Base-by-base conservation (phyloP, 2,888 invertebrate species). In the Adineta ricciae region DNA sequence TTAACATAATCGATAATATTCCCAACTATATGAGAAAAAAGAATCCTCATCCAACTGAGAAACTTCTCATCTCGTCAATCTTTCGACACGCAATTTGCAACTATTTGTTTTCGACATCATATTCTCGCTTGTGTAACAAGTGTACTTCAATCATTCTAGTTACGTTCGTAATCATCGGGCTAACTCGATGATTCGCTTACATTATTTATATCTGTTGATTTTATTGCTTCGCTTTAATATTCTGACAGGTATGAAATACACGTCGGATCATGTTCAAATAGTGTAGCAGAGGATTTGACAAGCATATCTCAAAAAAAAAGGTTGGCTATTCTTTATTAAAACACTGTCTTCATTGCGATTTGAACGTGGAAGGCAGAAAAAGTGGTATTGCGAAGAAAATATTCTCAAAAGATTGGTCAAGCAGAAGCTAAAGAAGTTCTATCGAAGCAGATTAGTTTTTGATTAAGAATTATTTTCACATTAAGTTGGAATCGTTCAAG, bases 381-480 rank as follows among this genome's bases (percentile, higher is more conserved):
- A 36, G 38, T 41, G n/a, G 1, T 4, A 19, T 41, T 41, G 21
- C 27, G 24, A 41, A 41, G 3, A n/a, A 78, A n/a, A n/a, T 41
- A 11, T 78, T 78, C 78, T 41, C 78, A n/a, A 78, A 78, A 41
- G 5, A 38, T 41, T 11, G 78, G 41, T 24, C 41, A 78, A n/a
- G 78, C 78, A 1, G 78, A 36, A 9, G 78, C 38, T 14, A 78
- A 32, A 24, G n/a, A 78, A n/a, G 78, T 41, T 78, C 41, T 78
- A 78, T 78, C 38, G 41, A 9, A 38, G 21, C 41, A 78, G 2
- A 78, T 41, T 2, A 41, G 11, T n/a, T 78, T 24, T 78, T 38
- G 41, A 41, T 78, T 78, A 32, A 78, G 14, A n/a, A 78, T 41
- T 41, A 78, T 78, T 78, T 78, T 78, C 21, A n/a, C n/a, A 78